phyloP scores from a whole-genome alignment of 1,140 invertebrate genomes.

The Tetramorium alpestre region DNA sequence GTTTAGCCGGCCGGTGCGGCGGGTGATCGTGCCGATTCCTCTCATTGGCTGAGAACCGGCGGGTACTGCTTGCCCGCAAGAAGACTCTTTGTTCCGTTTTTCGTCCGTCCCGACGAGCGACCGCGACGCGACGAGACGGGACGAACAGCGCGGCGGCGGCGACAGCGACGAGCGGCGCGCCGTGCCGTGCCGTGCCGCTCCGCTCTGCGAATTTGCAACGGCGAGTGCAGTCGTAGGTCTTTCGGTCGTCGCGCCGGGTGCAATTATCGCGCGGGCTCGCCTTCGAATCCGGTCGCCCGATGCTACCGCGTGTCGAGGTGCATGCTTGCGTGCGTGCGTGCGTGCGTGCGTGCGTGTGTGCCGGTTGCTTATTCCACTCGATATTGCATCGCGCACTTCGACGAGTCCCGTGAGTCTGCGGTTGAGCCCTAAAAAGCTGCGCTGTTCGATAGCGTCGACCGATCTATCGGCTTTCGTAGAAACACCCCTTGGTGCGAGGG shows the following conservation, averaged over 20 bases:
- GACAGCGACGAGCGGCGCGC: constrained; percentile 34
- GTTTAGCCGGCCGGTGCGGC: constrained; percentile 47
- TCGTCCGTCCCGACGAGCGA: constrained; percentile 67
- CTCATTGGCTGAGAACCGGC: constrained; percentile 72
- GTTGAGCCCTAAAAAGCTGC: background rate
- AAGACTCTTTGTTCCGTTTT: constrained; percentile 76
- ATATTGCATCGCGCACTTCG: background rate
- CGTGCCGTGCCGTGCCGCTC: background rate
- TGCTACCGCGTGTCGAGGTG: background rate
- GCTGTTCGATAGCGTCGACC: background rate
- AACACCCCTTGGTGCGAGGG: background rate
- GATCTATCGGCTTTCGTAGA: background rate
- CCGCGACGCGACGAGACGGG: constrained; percentile 55
- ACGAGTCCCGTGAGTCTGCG: background rate
- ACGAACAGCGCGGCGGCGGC: constrained; percentile 34
- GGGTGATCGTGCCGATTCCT: constrained; percentile 73
- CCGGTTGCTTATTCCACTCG: background rate
- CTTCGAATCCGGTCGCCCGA: constrained; percentile 61
- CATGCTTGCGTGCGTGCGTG: constrained; percentile 11
- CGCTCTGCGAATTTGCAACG: constrained; percentile 60
- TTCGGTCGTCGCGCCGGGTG: constrained; percentile 71
- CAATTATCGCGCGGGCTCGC: constrained; percentile 70
- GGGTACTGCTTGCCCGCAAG: constrained; percentile 66
- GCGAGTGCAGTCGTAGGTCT: constrained; percentile 71
- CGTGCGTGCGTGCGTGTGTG: constrained; percentile 14